These are phyloP conservation scores for Etheostoma cragini DNA, from an alignment of 2,113 vertebrate genomes.

Conservation along the genomic window DNA sequence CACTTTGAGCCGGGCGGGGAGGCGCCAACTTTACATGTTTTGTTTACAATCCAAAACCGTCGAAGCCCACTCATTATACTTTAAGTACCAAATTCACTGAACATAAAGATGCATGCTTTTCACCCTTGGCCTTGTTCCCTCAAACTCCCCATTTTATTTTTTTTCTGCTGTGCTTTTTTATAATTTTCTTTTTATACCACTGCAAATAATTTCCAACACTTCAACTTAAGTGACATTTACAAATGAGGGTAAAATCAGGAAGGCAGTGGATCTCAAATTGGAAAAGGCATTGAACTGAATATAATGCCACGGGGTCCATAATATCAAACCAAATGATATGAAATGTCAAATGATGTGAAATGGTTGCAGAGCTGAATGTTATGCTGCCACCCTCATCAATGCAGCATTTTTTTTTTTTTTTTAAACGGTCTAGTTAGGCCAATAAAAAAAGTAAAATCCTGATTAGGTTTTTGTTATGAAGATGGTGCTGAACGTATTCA, in stretches of 20 bases:
- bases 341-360: slow-evolving; percentile 84
- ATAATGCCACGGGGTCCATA: slow-evolving; percentile 80
- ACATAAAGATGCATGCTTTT: not conserved
- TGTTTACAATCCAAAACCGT: too few relatives aligned
- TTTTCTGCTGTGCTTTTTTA: slow-evolving; percentile 8
- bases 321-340: slow-evolving; percentile 81
- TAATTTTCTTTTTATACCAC: slow-evolving; percentile 51
- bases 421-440: slow-evolving; percentile 39
- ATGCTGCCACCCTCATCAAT: slow-evolving; percentile 63
- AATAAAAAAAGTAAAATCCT: slow-evolving; percentile 29
- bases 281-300: slow-evolving; percentile 80
- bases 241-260: slow-evolving; percentile 81
- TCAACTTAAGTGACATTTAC: slow-evolving; percentile 84
- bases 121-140: not conserved
- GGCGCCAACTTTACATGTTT: too few relatives aligned
- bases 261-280: slow-evolving; percentile 79
- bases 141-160: not conserved
- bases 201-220: slow-evolving; percentile 78
- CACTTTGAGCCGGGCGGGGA: too few relatives aligned
- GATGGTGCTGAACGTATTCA: slow-evolving; percentile 17
- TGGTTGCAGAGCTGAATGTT: slow-evolving; percentile 69
- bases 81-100: not conserved
- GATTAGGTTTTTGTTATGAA: slow-evolving; percentile 37
- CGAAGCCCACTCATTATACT: too few relatives aligned
- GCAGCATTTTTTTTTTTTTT: slow-evolving; percentile 42